These are phyloP conservation scores for Yponomeuta malinellus DNA, from an alignment of 2,888 invertebrate species.

Conservation along the genomic window DNA sequence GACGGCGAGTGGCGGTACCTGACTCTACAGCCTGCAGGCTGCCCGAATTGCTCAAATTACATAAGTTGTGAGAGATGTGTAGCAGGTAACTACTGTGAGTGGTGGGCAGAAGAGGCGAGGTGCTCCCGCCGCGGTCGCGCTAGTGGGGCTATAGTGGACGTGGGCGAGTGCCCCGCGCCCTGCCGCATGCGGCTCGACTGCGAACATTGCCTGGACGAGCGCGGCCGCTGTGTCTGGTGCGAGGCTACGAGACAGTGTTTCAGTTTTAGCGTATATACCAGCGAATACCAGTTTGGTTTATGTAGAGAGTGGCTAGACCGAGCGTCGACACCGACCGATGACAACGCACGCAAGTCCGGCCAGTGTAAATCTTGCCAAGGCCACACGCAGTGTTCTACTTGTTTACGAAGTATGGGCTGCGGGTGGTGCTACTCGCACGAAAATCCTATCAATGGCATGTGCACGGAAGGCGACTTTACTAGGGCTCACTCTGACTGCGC, in stretches of 20 bases:
- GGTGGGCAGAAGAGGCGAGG: conserved; percentile 92
- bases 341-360: conserved; percentile 61
- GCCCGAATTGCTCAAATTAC: conserved; percentile 92
- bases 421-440: conserved; percentile 95
- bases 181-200: conserved; percentile 87
- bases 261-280: conserved; percentile 96
- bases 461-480: conserved; percentile 91
- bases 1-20: conserved; percentile 85
- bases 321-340: conserved; percentile 70
- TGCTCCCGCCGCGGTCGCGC: conserved; percentile 88
- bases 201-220: conserved; percentile 88
- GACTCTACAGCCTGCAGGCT: conserved; percentile 87
- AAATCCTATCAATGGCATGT: conserved; percentile 91
- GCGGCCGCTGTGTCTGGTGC: conserved; percentile 96
- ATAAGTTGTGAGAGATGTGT: conserved; percentile 92
- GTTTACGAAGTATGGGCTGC: conserved; percentile 89
- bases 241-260: conserved; percentile 94
- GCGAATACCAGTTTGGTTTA: conserved; percentile 94
- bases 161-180: conserved; percentile 84
- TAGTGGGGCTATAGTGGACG: conserved; percentile 78
- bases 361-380: conserved; percentile 89
- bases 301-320: conserved; percentile 96
- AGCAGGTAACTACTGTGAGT: conserved; percentile 88
- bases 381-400: conserved; percentile 85
- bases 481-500: conserved; percentile 84